Evolutionary conservation across 2,888 invertebrate species (phyloP), one percentile per base, ranked within the genome.

Genomic region (Dryobota labecula): DNA sequence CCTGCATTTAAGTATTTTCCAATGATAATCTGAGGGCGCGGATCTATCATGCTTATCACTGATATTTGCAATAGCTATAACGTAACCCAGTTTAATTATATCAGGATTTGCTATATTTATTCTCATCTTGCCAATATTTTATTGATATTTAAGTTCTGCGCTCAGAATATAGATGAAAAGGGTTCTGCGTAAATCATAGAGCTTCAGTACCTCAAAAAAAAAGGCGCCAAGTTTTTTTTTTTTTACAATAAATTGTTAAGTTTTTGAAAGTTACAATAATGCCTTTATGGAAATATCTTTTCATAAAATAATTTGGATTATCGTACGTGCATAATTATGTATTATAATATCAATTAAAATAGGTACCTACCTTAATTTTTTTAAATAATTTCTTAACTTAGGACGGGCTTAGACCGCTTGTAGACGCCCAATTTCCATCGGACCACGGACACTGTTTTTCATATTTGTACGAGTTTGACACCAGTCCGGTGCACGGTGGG

Each of bases 1-100:
- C 95, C 95, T 92, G 92, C 95, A 95, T 86, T 95, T 95, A 11
- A 96, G 87, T 83, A 95, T 92, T 92, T 95, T 95, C 96, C 96
- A 96, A 79, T 96, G 95, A 76, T 90, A 93, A 84, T 95, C 89
- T 11, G 95, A 92, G n/a, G 96, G 95, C 3, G 96, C 89, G 18
- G 95, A 96, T 80, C 94, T 91, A 82, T 96, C 96, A 82, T 94
- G 95, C 84, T 95, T 95, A 72, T 96, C 96, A 62, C 88, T 83
- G 56, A 93, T 84, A 87, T 94, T 92, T 51, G 95, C 95, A 66
- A 90, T 88, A 57, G 91, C 95, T 65, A 87, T 85, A 49, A 95
- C 75, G 75, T 95, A 94, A 0, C 95, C 94, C 38, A 94, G 84
- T 54, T 87, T 83, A 68, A 84, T 84, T 8, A 92, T 88, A 77